phyloP scores from a whole-genome alignment of 92 coral and sea anemone genomes.

The Porites divaricata region DNA sequence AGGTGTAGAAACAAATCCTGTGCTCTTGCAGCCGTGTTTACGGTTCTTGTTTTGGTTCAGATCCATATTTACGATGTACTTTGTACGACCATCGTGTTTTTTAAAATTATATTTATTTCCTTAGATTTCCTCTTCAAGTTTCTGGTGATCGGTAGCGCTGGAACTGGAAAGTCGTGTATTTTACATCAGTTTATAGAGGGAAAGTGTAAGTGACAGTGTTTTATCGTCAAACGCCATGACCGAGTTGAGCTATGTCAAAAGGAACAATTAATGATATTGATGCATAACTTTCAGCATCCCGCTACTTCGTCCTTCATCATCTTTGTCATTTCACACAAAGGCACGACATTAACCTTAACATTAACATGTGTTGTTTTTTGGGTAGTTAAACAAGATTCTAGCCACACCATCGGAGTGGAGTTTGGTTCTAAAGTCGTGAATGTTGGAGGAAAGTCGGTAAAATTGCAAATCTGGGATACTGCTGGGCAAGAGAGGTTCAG shows the following conservation, averaged over 20 bases:
- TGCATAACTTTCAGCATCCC: neutral
- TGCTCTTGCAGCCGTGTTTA: neutral
- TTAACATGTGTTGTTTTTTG: neutral
- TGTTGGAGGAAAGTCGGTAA: conserved; percentile 98
- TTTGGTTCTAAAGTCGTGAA: conserved; percentile 96
- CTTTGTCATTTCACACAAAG: neutral
- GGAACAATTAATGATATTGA: conserved; percentile 1
- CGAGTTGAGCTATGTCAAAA: neutral
- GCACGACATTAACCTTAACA: neutral
- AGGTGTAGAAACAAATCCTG: neutral
- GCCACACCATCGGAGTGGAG: conserved; percentile 99
- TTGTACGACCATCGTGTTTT: neutral
- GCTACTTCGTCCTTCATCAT: neutral
- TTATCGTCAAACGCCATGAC: neutral
- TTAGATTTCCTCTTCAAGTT: conserved; percentile 99
- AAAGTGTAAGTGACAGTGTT: conserved; percentile 83
- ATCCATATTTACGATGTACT: neutral
- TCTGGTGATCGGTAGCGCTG: conserved; percentile 99
- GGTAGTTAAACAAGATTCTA: conserved; percentile 98
- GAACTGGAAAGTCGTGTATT: conserved; percentile 98
- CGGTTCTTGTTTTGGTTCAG: neutral
- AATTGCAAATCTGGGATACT: conserved; percentile 98
- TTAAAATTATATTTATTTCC: conserved; percentile 14
- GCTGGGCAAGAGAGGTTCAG: conserved; percentile 99
- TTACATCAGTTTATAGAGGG: conserved; percentile 99